Conservation (phyloP, 2,797 vertebrate genomes). For the Zonotrichia albicollis region DNA sequence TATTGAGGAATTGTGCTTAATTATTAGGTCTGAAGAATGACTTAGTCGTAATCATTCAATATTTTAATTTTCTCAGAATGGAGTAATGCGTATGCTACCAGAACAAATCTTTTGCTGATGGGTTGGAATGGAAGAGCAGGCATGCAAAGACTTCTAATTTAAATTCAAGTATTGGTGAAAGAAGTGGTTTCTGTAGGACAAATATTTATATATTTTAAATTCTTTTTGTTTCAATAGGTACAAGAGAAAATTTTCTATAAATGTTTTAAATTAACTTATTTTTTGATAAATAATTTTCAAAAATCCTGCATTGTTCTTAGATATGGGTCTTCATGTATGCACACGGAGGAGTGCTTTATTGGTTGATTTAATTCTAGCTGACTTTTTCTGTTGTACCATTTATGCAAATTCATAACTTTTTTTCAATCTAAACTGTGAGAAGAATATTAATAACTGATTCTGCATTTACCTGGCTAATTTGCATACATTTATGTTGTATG, state of each 20-base stretch:
- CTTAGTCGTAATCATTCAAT: not conserved
- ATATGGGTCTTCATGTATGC: not conserved
- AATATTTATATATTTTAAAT: not conserved
- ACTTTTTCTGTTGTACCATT: conserved; percentile 73
- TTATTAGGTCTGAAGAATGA: not conserved
- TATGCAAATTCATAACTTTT: conserved; percentile 76
- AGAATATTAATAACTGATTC: conserved; percentile 74
- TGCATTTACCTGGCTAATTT: conserved; percentile 75
- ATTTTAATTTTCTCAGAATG: not conserved
- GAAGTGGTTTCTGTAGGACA: not conserved
- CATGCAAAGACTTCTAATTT: not conserved
- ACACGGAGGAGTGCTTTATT: conserved; percentile 57
- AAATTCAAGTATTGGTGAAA: not conserved
- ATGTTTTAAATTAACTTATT: conserved; percentile 31
- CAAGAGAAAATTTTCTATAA: not conserved
- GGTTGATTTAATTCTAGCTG: conserved; percentile 80
- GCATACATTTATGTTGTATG: conserved; percentile 70
- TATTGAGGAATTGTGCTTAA: not conserved
- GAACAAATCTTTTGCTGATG: not conserved
- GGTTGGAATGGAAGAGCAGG: not conserved
- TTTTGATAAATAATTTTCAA: conserved; percentile 40
- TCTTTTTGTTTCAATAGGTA: not conserved
- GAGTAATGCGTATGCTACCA: not conserved
- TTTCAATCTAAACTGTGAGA: conserved; percentile 70
- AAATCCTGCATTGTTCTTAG: not conserved